Percentiles rank a stretch among this genome's conserved stretches.
These are phyloP conservation scores for Enteromius argenteus DNA, from an alignment of 2,797 vertebrate genomes.

Conservation along the genomic window DNA sequence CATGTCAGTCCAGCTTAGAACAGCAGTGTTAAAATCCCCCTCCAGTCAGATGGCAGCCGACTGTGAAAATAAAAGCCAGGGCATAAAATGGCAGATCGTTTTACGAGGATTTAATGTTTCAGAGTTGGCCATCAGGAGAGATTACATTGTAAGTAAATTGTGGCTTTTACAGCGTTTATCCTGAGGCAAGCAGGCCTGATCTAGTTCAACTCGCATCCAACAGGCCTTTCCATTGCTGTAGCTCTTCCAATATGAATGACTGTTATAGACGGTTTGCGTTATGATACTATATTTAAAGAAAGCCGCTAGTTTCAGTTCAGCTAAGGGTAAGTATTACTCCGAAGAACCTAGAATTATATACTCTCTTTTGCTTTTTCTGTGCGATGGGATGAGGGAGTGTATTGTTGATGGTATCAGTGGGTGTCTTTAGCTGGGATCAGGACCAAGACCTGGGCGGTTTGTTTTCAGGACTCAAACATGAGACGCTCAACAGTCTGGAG, in stretches of 20 bases:
- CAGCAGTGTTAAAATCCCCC: constrained; percentile 22
- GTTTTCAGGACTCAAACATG: constrained; percentile 42
- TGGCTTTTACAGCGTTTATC: constrained; percentile 21
- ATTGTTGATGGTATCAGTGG: constrained; percentile 36
- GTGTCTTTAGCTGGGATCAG: constrained; percentile 18
- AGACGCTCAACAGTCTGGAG: constrained; percentile 17
- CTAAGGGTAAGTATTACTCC: constrained; percentile 32
- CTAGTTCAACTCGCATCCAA: background rate
- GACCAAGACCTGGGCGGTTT: constrained; percentile 40
- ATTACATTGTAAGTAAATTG: constrained; percentile 29
- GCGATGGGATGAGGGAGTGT: constrained; percentile 7
- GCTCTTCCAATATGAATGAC: constrained; percentile 10
- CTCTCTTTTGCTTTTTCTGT: constrained; percentile 25
- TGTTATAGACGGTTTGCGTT: constrained; percentile 12
- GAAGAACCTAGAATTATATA: constrained; percentile 50
- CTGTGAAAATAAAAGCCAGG: constrained; percentile 7
- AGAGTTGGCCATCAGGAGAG: constrained; percentile 29
- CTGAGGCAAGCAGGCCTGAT: constrained; percentile 20
- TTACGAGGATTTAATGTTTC: constrained; percentile 40
- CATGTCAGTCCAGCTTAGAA: constrained; percentile 17
- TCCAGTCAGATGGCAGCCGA: constrained; percentile 24
- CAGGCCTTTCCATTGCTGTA: background rate
- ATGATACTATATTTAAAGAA: constrained; percentile 29
- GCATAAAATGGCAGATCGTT: constrained; percentile 38
- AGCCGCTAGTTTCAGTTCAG: constrained; percentile 20